These are phyloP conservation scores for Cyclophora punctaria DNA, from an alignment of 2,888 invertebrate species.

Conservation along the genomic window DNA sequence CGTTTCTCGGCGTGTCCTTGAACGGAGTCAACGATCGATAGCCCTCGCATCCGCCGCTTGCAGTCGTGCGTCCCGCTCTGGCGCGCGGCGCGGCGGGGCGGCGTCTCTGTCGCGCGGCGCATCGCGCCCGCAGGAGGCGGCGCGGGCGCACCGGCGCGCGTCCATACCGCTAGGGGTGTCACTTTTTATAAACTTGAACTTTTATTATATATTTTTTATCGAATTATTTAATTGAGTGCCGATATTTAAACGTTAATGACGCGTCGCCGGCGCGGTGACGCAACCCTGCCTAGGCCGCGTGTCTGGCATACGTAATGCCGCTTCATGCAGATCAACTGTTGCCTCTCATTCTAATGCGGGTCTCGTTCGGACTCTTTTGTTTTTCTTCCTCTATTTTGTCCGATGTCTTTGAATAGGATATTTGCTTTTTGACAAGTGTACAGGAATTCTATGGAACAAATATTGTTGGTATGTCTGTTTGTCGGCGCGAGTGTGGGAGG, in stretches of 20 bases:
- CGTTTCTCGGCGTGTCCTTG: slow-evolving; percentile 65
- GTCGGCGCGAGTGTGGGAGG: slow-evolving; percentile 7
- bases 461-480: slow-evolving; percentile 40
- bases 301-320: slow-evolving; percentile 56
- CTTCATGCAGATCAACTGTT: slow-evolving; percentile 27
- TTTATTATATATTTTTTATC: slow-evolving; percentile 41
- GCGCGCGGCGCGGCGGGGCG: slow-evolving; percentile 18
- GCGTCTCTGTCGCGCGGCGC: slow-evolving; percentile 40
- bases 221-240: slow-evolving; percentile 53
- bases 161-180: slow-evolving; percentile 68
- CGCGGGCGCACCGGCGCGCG: slow-evolving; percentile 67
- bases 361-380: slow-evolving; percentile 47
- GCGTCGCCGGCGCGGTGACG: slow-evolving; percentile 24
- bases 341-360: slow-evolving; percentile 47
- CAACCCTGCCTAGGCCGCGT: slow-evolving; percentile 40
- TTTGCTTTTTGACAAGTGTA: slow-evolving; percentile 68
- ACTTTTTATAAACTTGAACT: slow-evolving; percentile 58
- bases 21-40: slow-evolving; percentile 69
- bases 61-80: slow-evolving; percentile 41
- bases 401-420: slow-evolving; percentile 51
- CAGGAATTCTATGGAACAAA: slow-evolving; percentile 56
- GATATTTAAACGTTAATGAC: slow-evolving; percentile 25
- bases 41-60: slow-evolving; percentile 69
- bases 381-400: slow-evolving; percentile 51
- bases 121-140: slow-evolving; percentile 47